Evolutionary conservation across 2,113 vertebrate genomes (phyloP).

Genomic region (Chaetops frenatus): DNA sequence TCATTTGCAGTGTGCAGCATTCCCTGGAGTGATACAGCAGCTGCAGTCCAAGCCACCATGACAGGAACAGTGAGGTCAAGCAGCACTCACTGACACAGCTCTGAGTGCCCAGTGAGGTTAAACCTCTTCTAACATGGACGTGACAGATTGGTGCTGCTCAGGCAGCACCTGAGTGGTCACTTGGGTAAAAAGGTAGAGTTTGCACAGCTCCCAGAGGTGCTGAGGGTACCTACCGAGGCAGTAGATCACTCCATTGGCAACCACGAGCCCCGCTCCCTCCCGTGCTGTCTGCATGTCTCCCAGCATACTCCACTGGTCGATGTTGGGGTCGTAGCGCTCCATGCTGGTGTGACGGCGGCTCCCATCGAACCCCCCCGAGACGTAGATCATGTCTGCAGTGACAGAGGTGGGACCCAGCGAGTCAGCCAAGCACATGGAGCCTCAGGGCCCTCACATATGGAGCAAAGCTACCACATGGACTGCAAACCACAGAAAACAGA

Average conservation of each 20-base stretch:
- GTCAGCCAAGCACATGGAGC: accelerated
- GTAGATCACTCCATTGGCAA: conserved; percentile 94
- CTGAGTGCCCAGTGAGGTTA: neutral
- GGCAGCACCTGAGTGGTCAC: too few relatives aligned
- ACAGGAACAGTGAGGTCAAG: neutral
- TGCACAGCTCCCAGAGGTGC: neutral
- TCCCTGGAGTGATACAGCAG: neutral
- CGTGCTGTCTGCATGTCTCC: conserved; percentile 98
- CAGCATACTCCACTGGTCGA: conserved; percentile 99
- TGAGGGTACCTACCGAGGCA: conserved; percentile 82
- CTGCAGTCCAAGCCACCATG: neutral
- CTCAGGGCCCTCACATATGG: neutral
- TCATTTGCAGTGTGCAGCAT: neutral
- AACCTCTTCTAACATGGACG: accelerated
- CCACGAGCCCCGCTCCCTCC: conserved; percentile 94
- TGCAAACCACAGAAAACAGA: neutral
- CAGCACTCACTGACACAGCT: neutral
- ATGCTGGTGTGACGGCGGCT: conserved; percentile 97
- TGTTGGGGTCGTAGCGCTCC: conserved; percentile 98
- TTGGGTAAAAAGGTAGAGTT: neutral
- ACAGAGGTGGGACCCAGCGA: neutral
- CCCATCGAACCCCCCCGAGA: conserved; percentile 95
- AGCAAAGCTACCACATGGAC: neutral
- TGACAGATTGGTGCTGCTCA: neutral
- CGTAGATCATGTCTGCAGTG: conserved; percentile 94